These are phyloP conservation scores for Drosophila arizonae DNA, from an alignment of 1,140 invertebrate genomes.

Conservation along the genomic window DNA sequence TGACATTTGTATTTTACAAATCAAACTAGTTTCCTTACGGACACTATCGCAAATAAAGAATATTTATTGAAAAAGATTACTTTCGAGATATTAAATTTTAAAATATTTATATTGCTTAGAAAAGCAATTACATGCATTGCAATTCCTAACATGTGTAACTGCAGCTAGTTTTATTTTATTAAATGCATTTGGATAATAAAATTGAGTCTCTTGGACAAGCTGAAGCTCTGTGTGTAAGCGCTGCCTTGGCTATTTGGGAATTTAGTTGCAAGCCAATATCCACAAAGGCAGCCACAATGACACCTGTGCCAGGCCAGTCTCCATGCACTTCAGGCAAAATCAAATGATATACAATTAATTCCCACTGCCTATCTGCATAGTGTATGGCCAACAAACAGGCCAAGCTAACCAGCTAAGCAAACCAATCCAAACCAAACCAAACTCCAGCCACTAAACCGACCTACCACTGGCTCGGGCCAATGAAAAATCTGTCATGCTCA, in stretches of 20 bases:
- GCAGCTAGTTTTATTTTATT: not conserved
- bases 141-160: not conserved
- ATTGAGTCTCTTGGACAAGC: not conserved
- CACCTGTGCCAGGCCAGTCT: constrained; percentile 19
- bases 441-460: constrained; percentile 8
- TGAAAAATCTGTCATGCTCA: constrained; percentile 79
- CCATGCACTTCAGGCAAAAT: constrained; percentile 23
- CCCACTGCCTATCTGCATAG: constrained; percentile 23
- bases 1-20: too few species aligned
- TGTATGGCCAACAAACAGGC: constrained; percentile 20
- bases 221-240: not conserved
- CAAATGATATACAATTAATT: constrained; percentile 45
- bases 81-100: too few species aligned
- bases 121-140: too few species aligned
- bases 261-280: constrained; percentile 9
- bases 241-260: not conserved
- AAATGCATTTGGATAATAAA: constrained; percentile 5
- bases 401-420: constrained; percentile 21
- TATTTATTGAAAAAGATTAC: too few species aligned
- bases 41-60: too few species aligned
- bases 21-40: too few species aligned
- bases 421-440: not conserved
- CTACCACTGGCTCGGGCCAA: constrained; percentile 30
- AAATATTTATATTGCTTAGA: too few species aligned
- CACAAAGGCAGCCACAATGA: constrained; percentile 27